Evolutionary conservation across 2,113 vertebrate genomes (phyloP).

Genomic region (Cisticola juncidis): DNA sequence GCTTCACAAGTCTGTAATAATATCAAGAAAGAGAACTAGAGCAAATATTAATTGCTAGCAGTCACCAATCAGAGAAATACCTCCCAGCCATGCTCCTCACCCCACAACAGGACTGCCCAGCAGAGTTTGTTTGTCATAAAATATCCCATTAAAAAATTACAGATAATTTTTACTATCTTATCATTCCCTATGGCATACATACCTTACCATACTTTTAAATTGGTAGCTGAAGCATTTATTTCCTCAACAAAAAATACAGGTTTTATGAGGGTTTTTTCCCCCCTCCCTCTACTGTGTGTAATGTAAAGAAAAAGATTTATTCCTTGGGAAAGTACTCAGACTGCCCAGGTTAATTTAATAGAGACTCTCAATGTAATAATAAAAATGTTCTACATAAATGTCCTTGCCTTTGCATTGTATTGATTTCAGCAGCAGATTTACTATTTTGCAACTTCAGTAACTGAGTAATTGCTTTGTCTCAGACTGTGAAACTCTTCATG

Average conservation of each 20-base stretch:
- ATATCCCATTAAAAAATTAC: neutral
- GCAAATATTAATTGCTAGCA: neutral
- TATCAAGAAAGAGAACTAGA: neutral
- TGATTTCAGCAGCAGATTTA: constrained; percentile 18
- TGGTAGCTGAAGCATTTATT: neutral
- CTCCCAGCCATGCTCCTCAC: neutral
- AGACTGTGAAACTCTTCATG: neutral
- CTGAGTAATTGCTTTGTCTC: neutral
- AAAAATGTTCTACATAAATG: constrained; percentile 41
- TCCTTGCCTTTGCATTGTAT: neutral
- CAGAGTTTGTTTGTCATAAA: neutral
- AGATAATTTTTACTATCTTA: neutral
- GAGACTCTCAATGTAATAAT: constrained; percentile 41
- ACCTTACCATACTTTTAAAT: neutral
- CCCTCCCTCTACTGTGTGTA: neutral
- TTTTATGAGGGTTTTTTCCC: neutral
- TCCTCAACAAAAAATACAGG: neutral
- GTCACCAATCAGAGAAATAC: neutral
- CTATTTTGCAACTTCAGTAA: neutral
- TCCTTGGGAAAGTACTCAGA: neutral
- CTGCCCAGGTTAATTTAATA: constrained; percentile 59
- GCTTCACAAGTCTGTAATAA: neutral
- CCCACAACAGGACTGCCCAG: neutral
- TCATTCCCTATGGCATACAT: neutral
- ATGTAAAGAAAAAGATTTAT: neutral